A percentile compares a stretch with the other conserved stretches of the same genome.
phyloP scores from a whole-genome alignment of 2,888 invertebrate genomes.

The Pardosa pseudoannulata region DNA sequence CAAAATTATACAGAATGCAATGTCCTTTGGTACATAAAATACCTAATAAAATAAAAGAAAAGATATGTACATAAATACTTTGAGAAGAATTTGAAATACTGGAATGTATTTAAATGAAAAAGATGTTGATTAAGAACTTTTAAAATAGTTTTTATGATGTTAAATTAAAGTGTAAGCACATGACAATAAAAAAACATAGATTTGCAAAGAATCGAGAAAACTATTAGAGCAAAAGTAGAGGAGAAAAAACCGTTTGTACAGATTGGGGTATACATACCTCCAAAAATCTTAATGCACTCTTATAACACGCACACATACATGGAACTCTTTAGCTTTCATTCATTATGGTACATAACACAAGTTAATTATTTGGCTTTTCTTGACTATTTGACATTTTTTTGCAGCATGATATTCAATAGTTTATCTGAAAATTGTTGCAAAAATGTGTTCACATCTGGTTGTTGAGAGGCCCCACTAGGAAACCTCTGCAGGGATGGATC shows the following conservation, averaged over 20 bases:
- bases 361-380: slow-evolving; percentile 70
- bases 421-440: slow-evolving; percentile 83
- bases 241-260: neutral
- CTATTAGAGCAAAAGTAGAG: neutral
- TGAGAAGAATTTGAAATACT: neutral
- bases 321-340: no score
- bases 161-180: neutral
- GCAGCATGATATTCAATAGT: slow-evolving; percentile 82
- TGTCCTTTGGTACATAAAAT: neutral
- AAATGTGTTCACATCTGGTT: slow-evolving; percentile 75
- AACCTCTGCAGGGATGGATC: slow-evolving; percentile 45
- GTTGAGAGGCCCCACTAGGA: slow-evolving; percentile 16
- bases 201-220: neutral
- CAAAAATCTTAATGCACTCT: neutral
- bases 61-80: neutral
- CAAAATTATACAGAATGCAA: no score
- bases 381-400: slow-evolving; percentile 79
- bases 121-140: neutral
- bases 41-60: neutral
- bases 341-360: slow-evolving; percentile 21
- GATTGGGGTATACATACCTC: neutral
- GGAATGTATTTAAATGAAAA: neutral
- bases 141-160: neutral
- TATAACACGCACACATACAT: no score
- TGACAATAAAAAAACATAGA: neutral